Evolutionary conservation across 2,888 invertebrate species (phyloP).

Genomic region (Caenorhabditis becei): DNA sequence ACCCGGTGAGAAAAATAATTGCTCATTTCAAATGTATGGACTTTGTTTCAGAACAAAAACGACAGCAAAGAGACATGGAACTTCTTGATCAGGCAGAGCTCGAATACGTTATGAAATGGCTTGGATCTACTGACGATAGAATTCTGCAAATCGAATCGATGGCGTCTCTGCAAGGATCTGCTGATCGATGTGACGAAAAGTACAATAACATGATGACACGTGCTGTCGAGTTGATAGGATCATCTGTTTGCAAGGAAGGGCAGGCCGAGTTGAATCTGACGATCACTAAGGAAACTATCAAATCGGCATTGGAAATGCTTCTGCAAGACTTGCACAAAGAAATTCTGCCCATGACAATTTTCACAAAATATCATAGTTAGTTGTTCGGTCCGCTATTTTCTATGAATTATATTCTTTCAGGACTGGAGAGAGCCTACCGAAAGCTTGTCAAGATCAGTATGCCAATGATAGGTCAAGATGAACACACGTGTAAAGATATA

Average conservation of each 20-base stretch:
- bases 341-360: neutral
- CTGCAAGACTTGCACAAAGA: conserved; percentile 8
- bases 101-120: conserved; percentile 25
- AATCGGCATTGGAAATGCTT: neutral
- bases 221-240: conserved; percentile 11
- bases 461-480: conserved; percentile 12
- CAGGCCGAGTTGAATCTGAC: too few species aligned
- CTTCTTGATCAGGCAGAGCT: conserved; percentile 12
- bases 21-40: too few species aligned
- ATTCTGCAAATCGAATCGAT: conserved; percentile 25
- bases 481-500: conserved; percentile 22
- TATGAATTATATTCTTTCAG: too few species aligned
- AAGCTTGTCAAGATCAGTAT: conserved; percentile 14
- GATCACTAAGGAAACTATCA: neutral
- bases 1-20: too few species aligned
- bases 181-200: conserved; percentile 8
- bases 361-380: conserved; percentile 25
- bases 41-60: conserved; percentile 3
- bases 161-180: conserved; percentile 11
- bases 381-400: too few species aligned
- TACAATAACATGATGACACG: conserved; percentile 5
- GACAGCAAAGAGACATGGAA: conserved; percentile 9
- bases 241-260: too few species aligned
- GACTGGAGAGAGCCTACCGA: conserved; percentile 27
- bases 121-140: neutral